A percentile compares a stretch with the other conserved stretches of the same genome.
Conservation (phyloP, 2,888 invertebrate species). For the Eumacrocentrus americanus region DNA sequence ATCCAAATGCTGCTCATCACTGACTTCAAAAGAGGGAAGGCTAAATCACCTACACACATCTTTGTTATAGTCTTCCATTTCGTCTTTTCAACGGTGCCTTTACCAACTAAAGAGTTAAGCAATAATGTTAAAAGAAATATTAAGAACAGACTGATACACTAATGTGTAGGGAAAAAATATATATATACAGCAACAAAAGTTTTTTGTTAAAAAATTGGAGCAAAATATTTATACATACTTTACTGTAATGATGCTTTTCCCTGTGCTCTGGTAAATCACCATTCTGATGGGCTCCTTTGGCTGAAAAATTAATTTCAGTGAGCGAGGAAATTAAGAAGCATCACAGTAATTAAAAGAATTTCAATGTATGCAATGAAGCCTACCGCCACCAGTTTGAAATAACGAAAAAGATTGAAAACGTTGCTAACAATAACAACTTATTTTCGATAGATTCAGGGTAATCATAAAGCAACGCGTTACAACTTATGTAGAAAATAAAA, state of each 20-base stretch:
- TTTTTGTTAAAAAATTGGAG: too few relatives aligned
- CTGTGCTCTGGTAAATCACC: slow-evolving; percentile 74
- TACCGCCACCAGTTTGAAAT: neutral
- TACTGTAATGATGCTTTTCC: slow-evolving; percentile 77
- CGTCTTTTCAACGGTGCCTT: too few relatives aligned
- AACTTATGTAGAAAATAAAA: slow-evolving; percentile 26
- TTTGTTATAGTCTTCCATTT: too few relatives aligned
- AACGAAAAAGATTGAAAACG: neutral
- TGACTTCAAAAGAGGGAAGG: too few relatives aligned
- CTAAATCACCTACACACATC: too few relatives aligned
- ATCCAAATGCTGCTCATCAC: too few relatives aligned
- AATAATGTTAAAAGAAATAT: too few relatives aligned
- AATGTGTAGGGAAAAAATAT: too few relatives aligned
- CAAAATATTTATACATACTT: slow-evolving; percentile 65
- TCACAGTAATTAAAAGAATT: neutral
- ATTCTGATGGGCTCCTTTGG: slow-evolving; percentile 74
- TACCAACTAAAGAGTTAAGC: too few relatives aligned
- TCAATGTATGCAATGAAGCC: neutral
- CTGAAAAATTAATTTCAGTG: slow-evolving; percentile 54
- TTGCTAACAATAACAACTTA: neutral
- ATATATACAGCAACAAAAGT: too few relatives aligned
- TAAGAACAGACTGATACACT: too few relatives aligned
- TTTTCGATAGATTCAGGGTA: neutral
- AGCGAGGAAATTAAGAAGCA: slow-evolving; percentile 17
- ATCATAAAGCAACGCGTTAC: slow-evolving; percentile 21